phyloP scores from a whole-genome alignment of 37 sponge, comb jelly and placozoan genomes.

The Dysidea cf. avara region DNA sequence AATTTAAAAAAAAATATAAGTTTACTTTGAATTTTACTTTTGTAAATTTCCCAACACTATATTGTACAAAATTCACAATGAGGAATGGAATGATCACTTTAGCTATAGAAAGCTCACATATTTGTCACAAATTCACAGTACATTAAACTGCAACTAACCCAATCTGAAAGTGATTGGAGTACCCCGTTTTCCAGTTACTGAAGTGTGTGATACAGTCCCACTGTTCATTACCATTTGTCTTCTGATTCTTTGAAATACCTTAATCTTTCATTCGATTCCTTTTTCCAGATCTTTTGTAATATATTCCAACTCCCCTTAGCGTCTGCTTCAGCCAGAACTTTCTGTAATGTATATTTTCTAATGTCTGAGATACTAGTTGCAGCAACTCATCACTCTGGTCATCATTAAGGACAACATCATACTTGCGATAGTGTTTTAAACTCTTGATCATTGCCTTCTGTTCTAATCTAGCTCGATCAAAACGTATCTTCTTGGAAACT shows the following conservation, averaged over 20 bases:
- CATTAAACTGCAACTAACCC: slow-evolving; percentile 7
- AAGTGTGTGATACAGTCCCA: no score
- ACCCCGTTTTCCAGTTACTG: slow-evolving; percentile 2
- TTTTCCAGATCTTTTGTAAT: slow-evolving; percentile 2
- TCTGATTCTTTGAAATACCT: slow-evolving; percentile 6
- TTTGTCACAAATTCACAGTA: no score
- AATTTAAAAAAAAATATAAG: no score
- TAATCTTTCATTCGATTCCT: background rate
- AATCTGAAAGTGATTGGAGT: slow-evolving; percentile 5
- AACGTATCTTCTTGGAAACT: background rate
- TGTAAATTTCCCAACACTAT: no score
- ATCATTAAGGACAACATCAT: background rate
- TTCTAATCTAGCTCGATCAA: background rate
- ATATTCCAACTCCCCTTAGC: background rate
- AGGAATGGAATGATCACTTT: no score
- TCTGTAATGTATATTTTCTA: background rate
- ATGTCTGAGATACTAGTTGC: slow-evolving; percentile 1
- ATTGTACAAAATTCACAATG: no score
- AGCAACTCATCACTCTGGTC: background rate
- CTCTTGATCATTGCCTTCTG: slow-evolving; percentile 4
- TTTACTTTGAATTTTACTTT: no score
- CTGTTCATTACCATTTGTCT: slow-evolving; percentile 14
- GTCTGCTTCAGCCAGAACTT: slow-evolving; percentile 7
- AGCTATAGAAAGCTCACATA: no score
- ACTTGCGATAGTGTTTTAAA: background rate